Evolutionary conservation across 2,888 invertebrate species (phyloP).

Genomic region (Rapana venosa): DNA sequence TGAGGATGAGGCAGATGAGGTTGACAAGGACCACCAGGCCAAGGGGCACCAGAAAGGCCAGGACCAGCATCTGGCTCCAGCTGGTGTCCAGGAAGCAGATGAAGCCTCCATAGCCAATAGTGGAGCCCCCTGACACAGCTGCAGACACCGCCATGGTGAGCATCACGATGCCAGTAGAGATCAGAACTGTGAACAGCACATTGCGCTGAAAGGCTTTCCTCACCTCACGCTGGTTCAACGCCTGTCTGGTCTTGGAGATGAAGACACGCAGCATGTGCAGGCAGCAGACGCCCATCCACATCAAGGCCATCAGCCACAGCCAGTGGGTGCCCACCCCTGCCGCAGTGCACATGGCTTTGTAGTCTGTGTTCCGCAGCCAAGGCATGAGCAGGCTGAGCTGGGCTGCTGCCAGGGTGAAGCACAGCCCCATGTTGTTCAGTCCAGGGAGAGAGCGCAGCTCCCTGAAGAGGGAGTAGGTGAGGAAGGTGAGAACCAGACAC

Average conservation of each 20-base stretch:
- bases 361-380: background rate
- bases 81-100: conserved; percentile 44
- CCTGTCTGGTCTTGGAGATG: conserved; percentile 31
- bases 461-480: conserved; percentile 51
- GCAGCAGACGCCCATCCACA: conserved; percentile 51
- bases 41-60: background rate
- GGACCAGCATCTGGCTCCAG: background rate
- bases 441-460: conserved; percentile 54
- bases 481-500: conserved; percentile 50
- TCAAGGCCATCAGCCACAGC: conserved; percentile 45
- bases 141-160: conserved; percentile 37
- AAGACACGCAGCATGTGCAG: conserved; percentile 55
- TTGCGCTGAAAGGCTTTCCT: conserved; percentile 40
- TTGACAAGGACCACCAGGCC: background rate
- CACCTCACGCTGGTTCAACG: conserved; percentile 22
- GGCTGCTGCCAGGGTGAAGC: conserved; percentile 45
- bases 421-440: conserved; percentile 54
- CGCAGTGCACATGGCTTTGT: background rate
- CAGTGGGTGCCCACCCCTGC: conserved; percentile 37
- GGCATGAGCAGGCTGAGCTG: conserved; percentile 43
- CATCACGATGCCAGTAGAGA: conserved; percentile 46
- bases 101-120: conserved; percentile 43
- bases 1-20: conserved; percentile 6
- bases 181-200: conserved; percentile 45
- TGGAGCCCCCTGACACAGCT: conserved; percentile 43